Percentiles rank a stretch among this genome's conserved stretches.
Conservation (phyloP, 2,888 invertebrate species). For the Cataglyphis livida region DNA sequence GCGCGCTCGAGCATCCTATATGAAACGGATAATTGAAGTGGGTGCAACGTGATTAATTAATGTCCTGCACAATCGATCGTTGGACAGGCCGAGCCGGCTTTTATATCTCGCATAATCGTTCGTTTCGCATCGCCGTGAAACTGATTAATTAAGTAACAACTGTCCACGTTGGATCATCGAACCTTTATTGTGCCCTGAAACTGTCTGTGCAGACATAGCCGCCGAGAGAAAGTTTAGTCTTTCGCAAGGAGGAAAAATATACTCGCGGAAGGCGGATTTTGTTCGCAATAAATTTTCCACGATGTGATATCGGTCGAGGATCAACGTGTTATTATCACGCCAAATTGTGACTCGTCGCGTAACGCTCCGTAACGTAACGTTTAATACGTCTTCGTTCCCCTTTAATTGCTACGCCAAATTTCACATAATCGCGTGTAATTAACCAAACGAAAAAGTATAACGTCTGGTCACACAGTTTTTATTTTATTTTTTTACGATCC, state of each 20-base stretch:
- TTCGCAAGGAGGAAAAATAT: constrained; percentile 50
- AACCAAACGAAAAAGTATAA: neutral
- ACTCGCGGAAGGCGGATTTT: constrained; percentile 9
- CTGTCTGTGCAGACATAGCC: constrained; percentile 29
- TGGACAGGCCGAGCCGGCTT: constrained; percentile 29
- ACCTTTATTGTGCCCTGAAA: constrained; percentile 32
- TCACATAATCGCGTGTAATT: constrained; percentile 33
- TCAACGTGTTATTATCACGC: constrained; percentile 29
- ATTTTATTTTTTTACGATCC: neutral
- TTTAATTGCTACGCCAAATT: constrained; percentile 30
- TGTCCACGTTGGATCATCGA: constrained; percentile 39
- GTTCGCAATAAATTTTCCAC: constrained; percentile 57
- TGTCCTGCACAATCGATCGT: constrained; percentile 28
- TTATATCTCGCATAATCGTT: constrained; percentile 41
- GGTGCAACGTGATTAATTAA: constrained; percentile 64
- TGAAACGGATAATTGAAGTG: constrained; percentile 62
- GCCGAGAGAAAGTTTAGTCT: constrained; percentile 56
- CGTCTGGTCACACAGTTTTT: neutral
- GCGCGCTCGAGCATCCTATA: constrained; percentile 37
- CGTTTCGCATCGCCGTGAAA: constrained; percentile 32
- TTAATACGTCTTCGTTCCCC: constrained; percentile 18
- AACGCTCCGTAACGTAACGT: constrained; percentile 29
- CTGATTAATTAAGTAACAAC: constrained; percentile 56
- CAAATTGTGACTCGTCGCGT: constrained; percentile 38
- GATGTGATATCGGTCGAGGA: neutral